Base-by-base conservation (phyloP, 2,888 invertebrate genomes). In the Spisula solida region DNA sequence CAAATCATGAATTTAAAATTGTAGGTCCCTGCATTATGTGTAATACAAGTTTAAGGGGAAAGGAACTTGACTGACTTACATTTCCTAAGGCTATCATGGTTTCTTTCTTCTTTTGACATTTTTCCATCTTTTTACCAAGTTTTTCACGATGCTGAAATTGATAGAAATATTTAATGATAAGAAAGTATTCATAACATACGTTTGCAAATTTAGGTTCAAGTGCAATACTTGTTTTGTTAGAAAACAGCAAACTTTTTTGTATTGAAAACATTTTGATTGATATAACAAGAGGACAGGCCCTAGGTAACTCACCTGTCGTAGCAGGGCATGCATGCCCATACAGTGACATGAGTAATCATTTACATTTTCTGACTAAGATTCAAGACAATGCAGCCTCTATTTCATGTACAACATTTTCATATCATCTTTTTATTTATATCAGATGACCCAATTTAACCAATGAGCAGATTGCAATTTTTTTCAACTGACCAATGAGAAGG, bases 81-180 rank as follows among this genome's bases (percentile, higher is more conserved):
- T 92, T 90, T 20, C 92, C 92, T n/a, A 93, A 90, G 20, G 92
- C 88, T 18, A 94, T 88, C 81, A 94, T 95, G 18, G 91, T 88
- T 81, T 96, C 96, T 87, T 97, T 97, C 89, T 97, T 97, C 91
- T 97, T 97, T 81, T 97, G 96, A 91, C 97, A 97, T 92, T 96
- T 96, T 85, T 98, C 98, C 79, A 98, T 96, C 94, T 98, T 98
- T 93, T 97, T 97, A 82, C 98, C 97, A 29, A 98, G 97, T 16
- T 97, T 97, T 96, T 99, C 98, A 20, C 99, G 97, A 96, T 98
- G 98, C 92, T 97, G 97, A 92, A 98, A 97, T 60, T 66, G 47
- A 78, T 29, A 55, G 16, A 79, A 41, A 31, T 25, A 10, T 66
- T 29, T 66, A 25, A 6, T 10, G 1, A 70, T 70, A 70, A 70